Percentiles rank a stretch among this genome's conserved stretches.
Conservation (phyloP, 2,888 invertebrate species). For the Aleiodes testaceus region DNA sequence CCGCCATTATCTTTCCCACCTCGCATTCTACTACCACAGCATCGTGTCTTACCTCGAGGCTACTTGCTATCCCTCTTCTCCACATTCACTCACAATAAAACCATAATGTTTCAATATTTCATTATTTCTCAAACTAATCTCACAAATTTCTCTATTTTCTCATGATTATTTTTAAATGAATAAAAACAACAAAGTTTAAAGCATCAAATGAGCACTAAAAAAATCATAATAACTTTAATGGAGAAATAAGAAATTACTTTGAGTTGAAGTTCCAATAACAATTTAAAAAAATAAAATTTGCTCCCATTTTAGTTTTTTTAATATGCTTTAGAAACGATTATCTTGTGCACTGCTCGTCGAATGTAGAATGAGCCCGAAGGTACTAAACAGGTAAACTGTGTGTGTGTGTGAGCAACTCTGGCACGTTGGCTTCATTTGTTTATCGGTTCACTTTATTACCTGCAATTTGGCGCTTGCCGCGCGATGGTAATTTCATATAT, state of each 20-base stretch:
- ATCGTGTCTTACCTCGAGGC: conserved; percentile 36
- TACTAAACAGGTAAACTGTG: conserved; percentile 32
- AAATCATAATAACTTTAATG: no score
- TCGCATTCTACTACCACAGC: conserved; percentile 42
- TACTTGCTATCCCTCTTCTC: conserved; percentile 31
- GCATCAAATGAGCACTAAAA: no score
- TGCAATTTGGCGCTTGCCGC: conserved; percentile 68
- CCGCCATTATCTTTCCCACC: conserved; percentile 50
- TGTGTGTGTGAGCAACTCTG: conserved; percentile 41
- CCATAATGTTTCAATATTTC: conserved; percentile 2
- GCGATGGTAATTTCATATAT: conserved; percentile 68
- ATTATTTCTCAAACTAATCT: no score
- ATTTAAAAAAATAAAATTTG: background rate
- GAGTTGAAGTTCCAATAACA: no score
- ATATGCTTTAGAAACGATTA: background rate
- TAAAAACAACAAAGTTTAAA: no score
- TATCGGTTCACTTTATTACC: conserved; percentile 70
- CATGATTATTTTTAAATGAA: no score
- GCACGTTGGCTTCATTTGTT: conserved; percentile 68
- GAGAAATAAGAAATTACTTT: no score
- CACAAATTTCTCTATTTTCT: no score
- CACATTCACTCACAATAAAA: conserved; percentile 42
- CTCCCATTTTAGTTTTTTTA: background rate
- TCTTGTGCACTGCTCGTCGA: conserved; percentile 6
- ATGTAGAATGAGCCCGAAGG: conserved; percentile 23